A percentile compares a stretch with the other conserved stretches of the same genome.
Conservation (phyloP, 2,888 invertebrate genomes). For the Tinea semifulvella region DNA sequence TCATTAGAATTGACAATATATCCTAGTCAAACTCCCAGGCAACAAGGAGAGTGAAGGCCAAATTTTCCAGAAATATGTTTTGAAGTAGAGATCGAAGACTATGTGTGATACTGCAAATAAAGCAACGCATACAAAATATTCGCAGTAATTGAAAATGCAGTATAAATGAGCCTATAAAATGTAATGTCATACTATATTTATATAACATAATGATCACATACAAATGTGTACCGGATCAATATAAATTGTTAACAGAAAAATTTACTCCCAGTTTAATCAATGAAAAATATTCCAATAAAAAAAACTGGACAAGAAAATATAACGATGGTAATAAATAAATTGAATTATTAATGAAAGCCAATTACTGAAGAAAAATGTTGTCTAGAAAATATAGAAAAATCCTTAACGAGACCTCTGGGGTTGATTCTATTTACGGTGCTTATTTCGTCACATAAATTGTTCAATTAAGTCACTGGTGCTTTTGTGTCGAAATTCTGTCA, state of each 20-base stretch:
- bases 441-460: neutral
- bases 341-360: conserved; percentile 3
- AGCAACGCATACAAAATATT: too few relatives aligned
- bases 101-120: too few relatives aligned
- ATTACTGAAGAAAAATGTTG: conserved; percentile 1
- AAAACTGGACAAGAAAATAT: neutral
- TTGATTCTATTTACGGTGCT: neutral
- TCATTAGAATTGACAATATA: too few relatives aligned
- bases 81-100: too few relatives aligned
- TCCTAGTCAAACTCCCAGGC: too few relatives aligned
- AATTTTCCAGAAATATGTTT: too few relatives aligned
- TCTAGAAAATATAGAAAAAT: conserved; percentile 4
- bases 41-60: too few relatives aligned
- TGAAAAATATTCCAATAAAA: neutral
- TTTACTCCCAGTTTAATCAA: conserved; percentile 1
- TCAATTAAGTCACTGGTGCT: too few relatives aligned
- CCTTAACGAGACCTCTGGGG: neutral
- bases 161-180: too few relatives aligned
- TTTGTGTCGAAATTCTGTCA: too few relatives aligned
- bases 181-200: neutral
- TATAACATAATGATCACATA: neutral
- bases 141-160: too few relatives aligned
- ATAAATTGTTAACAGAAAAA: neutral
- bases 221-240: conserved; percentile 7
- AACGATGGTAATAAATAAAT: neutral